Evolutionary conservation across 2,113 vertebrate genomes (phyloP).

Genomic region (Callorhinus ursinus): DNA sequence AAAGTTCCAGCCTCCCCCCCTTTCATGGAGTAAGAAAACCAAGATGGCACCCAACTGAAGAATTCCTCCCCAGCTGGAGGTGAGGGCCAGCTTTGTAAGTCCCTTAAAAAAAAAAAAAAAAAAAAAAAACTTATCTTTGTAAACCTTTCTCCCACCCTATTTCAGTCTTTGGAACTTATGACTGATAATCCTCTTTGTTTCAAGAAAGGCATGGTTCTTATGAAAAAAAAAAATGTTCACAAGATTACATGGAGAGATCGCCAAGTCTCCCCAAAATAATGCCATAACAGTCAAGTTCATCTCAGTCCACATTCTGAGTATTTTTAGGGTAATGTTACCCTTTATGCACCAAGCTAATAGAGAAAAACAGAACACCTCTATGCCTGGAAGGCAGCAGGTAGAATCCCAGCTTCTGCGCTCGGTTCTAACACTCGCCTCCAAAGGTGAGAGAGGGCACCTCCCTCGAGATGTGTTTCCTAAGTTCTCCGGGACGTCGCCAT

Average conservation of each 20-base stretch:
- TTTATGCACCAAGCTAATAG: not conserved
- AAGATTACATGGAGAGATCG: slow-evolving; percentile 63
- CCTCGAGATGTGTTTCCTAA: accelerated
- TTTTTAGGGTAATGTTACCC: not conserved
- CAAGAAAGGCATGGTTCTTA: slow-evolving; percentile 60
- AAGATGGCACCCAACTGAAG: not conserved
- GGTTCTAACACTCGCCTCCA: not conserved
- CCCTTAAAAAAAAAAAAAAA: not conserved
- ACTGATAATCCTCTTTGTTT: slow-evolving; percentile 83
- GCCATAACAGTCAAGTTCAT: not conserved
- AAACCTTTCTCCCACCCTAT: slow-evolving; percentile 54
- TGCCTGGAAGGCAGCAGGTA: not conserved
- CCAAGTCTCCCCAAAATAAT: slow-evolving; percentile 64
- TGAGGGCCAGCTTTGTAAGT: slow-evolving; percentile 27
- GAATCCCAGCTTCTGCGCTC: not conserved
- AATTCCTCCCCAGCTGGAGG: not conserved
- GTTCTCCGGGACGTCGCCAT: not conserved
- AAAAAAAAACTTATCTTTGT: slow-evolving; percentile 12
- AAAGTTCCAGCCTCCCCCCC: not conserved
- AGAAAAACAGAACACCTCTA: not conserved
- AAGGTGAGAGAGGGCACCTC: slow-evolving; percentile 31
- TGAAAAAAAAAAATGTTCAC: slow-evolving; percentile 7
- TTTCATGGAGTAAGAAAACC: not conserved
- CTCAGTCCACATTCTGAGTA: not conserved
- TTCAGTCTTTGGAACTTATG: slow-evolving; percentile 76